phyloP scores from a whole-genome alignment of 2,888 invertebrate genomes.

The Xestia c-nigrum region DNA sequence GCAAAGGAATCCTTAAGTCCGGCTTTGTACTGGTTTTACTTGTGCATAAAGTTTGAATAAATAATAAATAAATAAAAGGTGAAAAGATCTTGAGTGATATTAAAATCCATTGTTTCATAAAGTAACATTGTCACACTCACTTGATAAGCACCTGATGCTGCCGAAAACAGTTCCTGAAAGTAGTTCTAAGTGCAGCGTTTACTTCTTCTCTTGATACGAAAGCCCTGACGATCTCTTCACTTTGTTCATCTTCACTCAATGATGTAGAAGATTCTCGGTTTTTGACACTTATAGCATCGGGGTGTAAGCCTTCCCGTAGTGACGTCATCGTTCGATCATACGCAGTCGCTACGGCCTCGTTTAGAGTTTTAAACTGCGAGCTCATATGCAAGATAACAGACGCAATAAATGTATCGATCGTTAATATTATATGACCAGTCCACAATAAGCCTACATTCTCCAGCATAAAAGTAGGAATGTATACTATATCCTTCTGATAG shows the following conservation, averaged over 20 bases:
- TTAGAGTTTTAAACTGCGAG: conserved; percentile 81
- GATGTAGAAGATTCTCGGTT: conserved; percentile 32
- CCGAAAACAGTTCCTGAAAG: conserved; percentile 79
- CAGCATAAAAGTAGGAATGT: conserved; percentile 80
- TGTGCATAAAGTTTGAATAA: no score
- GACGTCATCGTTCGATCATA: conserved; percentile 80
- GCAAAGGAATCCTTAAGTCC: no score
- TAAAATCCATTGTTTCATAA: not conserved
- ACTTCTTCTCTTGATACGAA: conserved; percentile 77
- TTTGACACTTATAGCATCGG: conserved; percentile 57
- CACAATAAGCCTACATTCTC: conserved; percentile 84
- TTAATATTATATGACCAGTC: conserved; percentile 87
- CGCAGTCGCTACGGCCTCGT: conserved; percentile 82
- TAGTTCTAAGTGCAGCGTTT: conserved; percentile 77
- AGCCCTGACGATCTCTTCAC: conserved; percentile 73
- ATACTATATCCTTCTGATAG: conserved; percentile 80
- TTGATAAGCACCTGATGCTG: conserved; percentile 85
- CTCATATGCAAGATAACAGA: conserved; percentile 86
- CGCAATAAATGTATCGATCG: conserved; percentile 86
- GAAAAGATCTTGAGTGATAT: not conserved
- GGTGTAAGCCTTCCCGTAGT: conserved; percentile 67
- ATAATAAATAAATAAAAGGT: not conserved
- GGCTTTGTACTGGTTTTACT: no score
- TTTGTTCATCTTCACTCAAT: conserved; percentile 27
- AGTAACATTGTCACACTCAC: conserved; percentile 69